Percentiles rank a stretch among this genome's conserved stretches.
Conservation (phyloP, 2,113 vertebrate genomes). For the Tragelaphus strepsiceros region DNA sequence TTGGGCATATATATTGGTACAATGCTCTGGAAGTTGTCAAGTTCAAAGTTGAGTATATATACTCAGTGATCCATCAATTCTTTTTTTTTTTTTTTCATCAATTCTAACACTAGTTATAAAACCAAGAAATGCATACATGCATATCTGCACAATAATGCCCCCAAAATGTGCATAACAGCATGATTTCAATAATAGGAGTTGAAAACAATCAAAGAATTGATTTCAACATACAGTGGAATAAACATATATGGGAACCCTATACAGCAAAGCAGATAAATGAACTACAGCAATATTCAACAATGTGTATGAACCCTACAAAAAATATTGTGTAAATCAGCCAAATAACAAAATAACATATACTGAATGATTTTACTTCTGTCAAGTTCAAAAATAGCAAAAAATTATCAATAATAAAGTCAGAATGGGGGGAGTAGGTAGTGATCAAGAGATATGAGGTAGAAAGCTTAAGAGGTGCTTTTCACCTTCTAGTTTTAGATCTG, state of each 20-base stretch:
- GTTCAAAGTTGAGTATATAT: background rate
- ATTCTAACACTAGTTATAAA: background rate
- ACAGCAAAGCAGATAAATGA: background rate
- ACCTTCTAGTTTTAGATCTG: background rate
- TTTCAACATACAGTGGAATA: background rate
- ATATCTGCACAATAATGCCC: background rate
- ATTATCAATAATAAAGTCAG: background rate
- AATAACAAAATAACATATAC: background rate
- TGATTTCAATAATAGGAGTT: background rate
- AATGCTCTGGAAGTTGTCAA: background rate
- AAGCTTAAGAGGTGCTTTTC: background rate
- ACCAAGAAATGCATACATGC: background rate
- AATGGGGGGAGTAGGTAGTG: accelerated
- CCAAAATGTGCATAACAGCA: background rate
- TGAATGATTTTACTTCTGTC: background rate
- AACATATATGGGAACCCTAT: background rate
- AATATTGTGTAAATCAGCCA: background rate
- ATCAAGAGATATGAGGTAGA: background rate
- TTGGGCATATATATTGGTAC: background rate
- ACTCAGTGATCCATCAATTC: background rate
- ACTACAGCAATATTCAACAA: background rate
- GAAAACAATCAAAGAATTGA: background rate
- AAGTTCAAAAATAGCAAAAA: background rate
- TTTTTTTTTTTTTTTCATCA: background rate
- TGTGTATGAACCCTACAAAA: background rate